phyloP scores from a whole-genome alignment of 1,140 invertebrate species.

The Muscidifurax raptorellus region DNA sequence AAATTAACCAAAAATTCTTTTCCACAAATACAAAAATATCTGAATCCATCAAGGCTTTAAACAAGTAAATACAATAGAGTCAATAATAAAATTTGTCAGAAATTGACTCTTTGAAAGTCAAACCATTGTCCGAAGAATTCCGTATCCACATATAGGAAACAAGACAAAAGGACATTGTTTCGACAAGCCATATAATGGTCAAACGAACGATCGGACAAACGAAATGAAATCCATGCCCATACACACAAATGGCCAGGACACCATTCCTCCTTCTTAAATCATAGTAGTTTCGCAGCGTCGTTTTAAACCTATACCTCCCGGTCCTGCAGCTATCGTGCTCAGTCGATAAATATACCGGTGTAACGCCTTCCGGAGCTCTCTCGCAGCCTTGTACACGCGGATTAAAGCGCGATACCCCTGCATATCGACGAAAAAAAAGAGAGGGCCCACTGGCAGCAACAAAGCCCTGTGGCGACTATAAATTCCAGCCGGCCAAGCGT shows the following conservation, averaged over 20 bases:
- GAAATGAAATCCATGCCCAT: not conserved
- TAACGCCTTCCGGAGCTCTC: conserved; percentile 24
- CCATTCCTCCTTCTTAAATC: conserved; percentile 38
- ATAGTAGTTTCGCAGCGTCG: not conserved
- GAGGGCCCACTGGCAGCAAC: not conserved
- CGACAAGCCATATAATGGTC: not conserved
- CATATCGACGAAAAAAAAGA: not conserved
- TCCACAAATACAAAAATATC: too few species aligned
- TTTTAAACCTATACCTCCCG: conserved; percentile 16
- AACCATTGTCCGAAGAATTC: not conserved
- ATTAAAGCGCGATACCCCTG: conserved; percentile 27
- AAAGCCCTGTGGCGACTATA: conserved; percentile 22
- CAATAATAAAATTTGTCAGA: too few species aligned
- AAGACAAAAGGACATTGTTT: not conserved
- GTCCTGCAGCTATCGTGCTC: not conserved
- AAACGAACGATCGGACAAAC: not conserved
- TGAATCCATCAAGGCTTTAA: too few species aligned
- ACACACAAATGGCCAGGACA: not conserved
- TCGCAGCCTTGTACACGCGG: not conserved
- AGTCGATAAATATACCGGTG: conserved; percentile 38
- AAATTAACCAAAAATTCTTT: too few species aligned
- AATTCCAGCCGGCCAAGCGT: conserved; percentile 4
- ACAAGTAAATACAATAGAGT: too few species aligned
- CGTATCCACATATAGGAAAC: too few species aligned
- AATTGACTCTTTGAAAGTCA: too few species aligned